These are phyloP conservation scores for Oncorhynchus kisutch DNA, from an alignment of 2,113 vertebrate genomes.

Conservation along the genomic window DNA sequence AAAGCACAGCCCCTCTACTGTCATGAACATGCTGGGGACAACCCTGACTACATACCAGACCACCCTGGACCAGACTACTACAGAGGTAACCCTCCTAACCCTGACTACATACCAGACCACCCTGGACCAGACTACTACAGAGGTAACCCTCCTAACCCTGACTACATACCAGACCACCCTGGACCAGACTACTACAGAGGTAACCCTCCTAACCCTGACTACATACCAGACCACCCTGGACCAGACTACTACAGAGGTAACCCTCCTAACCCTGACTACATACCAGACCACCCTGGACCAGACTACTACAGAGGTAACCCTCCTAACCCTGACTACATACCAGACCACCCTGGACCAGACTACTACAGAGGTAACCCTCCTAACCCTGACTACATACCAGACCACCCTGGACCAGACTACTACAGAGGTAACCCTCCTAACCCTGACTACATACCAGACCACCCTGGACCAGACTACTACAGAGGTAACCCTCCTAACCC, in stretches of 20 bases:
- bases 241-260: conserved; percentile 36
- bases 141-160: too few species aligned
- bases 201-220: conserved; percentile 11
- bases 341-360: too few species aligned
- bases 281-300: conserved; percentile 12
- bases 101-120: too few species aligned
- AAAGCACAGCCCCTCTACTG: conserved; percentile 30
- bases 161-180: conserved; percentile 12
- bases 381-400: conserved; percentile 13
- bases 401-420: conserved; percentile 14
- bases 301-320: too few species aligned
- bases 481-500: too few species aligned
- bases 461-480: too few species aligned
- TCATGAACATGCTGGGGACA: conserved; percentile 48
- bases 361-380: too few species aligned
- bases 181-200: neutral
- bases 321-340: too few species aligned
- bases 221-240: conserved; percentile 11
- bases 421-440: conserved; percentile 32
- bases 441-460: neutral
- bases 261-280: neutral
- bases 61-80: conserved; percentile 18
- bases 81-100: too few species aligned
- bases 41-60: neutral
- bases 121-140: too few species aligned